Evolutionary conservation across 2,113 vertebrate genomes (phyloP).

Genomic region (Zosterops japonicus): DNA sequence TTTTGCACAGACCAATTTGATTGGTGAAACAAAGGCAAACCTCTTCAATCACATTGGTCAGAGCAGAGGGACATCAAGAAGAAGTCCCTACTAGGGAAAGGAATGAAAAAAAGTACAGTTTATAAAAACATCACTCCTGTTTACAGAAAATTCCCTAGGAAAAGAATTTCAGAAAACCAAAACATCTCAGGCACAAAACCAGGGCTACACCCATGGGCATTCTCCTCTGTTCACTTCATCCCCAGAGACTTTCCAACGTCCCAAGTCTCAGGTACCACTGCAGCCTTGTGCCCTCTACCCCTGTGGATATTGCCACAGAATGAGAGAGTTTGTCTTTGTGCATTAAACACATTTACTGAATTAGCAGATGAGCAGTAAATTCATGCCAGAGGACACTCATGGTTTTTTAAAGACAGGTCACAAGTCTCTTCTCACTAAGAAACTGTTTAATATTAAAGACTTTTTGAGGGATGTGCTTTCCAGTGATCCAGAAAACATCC

Average conservation of each 20-base stretch:
- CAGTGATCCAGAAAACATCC: not conserved
- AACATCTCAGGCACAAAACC: too few species aligned
- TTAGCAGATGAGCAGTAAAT: not conserved
- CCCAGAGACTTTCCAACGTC: not conserved
- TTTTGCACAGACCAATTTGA: too few species aligned
- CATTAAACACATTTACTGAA: not conserved
- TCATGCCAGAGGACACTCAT: not conserved
- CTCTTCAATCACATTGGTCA: too few species aligned
- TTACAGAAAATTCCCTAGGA: too few species aligned
- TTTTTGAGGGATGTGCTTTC: not conserved
- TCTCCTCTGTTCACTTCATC: not conserved
- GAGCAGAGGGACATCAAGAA: too few species aligned
- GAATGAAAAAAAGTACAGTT: too few species aligned
- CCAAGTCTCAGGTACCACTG: too few species aligned
- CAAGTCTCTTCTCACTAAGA: not conserved
- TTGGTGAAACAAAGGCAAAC: too few species aligned
- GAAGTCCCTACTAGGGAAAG: too few species aligned
- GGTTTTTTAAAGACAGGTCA: not conserved
- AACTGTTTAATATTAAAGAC: not conserved
- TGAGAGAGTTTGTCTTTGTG: not conserved
- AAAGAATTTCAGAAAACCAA: too few species aligned
- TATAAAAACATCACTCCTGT: too few species aligned
- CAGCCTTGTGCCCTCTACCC: fast-evolving
- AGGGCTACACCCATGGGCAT: not conserved
- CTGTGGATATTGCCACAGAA: not conserved